phyloP scores from a whole-genome alignment of 2,113 vertebrate genomes.

The Paramisgurnus dabryanus region DNA sequence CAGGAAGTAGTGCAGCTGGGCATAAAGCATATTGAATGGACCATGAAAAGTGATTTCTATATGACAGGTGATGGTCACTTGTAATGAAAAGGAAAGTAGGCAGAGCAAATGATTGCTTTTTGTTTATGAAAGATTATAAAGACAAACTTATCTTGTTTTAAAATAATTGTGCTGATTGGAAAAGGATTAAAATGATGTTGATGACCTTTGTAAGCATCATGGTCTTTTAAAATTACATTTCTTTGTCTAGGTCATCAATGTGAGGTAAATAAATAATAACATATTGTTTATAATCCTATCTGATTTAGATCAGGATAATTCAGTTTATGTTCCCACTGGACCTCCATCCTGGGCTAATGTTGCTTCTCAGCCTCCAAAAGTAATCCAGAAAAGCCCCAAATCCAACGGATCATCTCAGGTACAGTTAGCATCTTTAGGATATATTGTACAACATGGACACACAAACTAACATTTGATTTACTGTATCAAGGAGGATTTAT shows the following conservation, averaged over 20 bases:
- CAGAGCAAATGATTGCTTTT: no score
- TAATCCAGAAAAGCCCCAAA: conserved; percentile 38
- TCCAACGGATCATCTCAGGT: conserved; percentile 57
- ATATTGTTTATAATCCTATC: neutral
- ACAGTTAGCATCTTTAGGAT: neutral
- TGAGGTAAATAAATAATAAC: neutral
- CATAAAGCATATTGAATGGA: no score
- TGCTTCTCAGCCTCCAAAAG: conserved; percentile 74
- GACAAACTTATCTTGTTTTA: no score
- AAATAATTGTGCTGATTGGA: no score
- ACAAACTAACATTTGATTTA: neutral
- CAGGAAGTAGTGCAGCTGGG: no score
- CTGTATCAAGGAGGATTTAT: conserved; percentile 54
- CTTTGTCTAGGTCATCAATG: neutral
- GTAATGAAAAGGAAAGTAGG: no score
- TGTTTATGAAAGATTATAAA: no score
- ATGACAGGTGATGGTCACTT: no score
- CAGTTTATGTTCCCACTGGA: conserved; percentile 8
- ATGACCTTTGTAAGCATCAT: no score
- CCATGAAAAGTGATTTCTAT: no score
- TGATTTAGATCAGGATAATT: conserved; percentile 18
- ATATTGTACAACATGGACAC: neutral
- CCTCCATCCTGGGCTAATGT: conserved; percentile 72
- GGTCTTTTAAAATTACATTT: neutral
- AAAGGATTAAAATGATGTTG: no score